Evolutionary conservation across 2,113 vertebrate genomes (phyloP), one percentile per base, ranked within the genome.

Genomic region (Climacteris rufus): DNA sequence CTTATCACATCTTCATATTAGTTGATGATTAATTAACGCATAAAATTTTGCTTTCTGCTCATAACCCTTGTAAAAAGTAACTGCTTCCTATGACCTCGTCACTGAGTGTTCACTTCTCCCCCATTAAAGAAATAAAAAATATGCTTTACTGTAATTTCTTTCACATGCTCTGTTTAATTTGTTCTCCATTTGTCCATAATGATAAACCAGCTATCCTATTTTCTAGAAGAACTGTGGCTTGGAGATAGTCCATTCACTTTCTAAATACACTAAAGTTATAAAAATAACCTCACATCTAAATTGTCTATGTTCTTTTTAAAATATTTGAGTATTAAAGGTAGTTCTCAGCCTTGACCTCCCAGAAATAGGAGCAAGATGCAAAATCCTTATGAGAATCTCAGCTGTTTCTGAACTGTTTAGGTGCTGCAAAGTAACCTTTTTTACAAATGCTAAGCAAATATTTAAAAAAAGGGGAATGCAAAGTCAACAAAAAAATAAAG

Each of bases 121-220:
- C 22, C 50, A 68, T 56, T 82, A 94, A 91, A 92, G 28, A 90
- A 81, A 94, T 64, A 94, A 89, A 92, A 93, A 50, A 24, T 49
- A 44, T 49, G 12, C 18, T 83, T 94, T 75, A 47, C 30, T 94
- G 37, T 74, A 77, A 93, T 80, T 80, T 88, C 39, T 78, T 83
- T 74, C 31, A 59, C 82, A 84, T 22, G 71, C 24, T 81, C 33
- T 63, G 16, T 77, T 87, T 65, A 69, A 87, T 94, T 86, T 86
- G 13, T 83, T 92, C 75, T 89, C 27, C 54, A 54, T 88, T 96
- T 96, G 33, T 65, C 31, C 39, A 28, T 69, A 80, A 61, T 10
- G 13, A 72, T 42, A 85, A 92, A 63, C 31, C 17, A 66, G 14
- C 35, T 71, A 66, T 45, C 4, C 5, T 74, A 17, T 60, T 87